These are phyloP conservation scores for Hycleus phaleratus DNA, from an alignment of 1,140 invertebrate genomes.

Conservation along the genomic window DNA sequence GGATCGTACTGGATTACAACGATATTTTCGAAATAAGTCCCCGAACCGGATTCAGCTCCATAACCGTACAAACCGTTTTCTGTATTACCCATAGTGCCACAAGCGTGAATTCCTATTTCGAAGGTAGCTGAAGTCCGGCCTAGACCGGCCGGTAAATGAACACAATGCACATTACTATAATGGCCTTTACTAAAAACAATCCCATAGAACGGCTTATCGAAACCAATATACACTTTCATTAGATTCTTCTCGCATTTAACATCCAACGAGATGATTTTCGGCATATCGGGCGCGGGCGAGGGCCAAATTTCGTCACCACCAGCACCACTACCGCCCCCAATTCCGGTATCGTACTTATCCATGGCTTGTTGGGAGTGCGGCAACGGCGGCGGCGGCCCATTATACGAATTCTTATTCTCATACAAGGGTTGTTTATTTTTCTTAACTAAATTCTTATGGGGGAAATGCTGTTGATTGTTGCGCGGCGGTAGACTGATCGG, in stretches of 20 bases:
- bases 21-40: conserved; percentile 91
- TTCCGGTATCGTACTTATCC: conserved; percentile 47
- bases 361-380: conserved; percentile 50
- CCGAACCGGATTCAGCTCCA: conserved; percentile 75
- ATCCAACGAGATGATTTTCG: conserved; percentile 83
- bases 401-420: conserved; percentile 51
- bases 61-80: conserved; percentile 80
- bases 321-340: too few relatives aligned
- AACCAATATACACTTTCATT: conserved; percentile 85
- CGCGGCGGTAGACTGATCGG: conserved; percentile 36
- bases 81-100: conserved; percentile 84
- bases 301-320: conserved; percentile 66
- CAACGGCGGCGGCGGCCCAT: conserved; percentile 56
- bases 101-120: conserved; percentile 83
- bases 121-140: conserved; percentile 81
- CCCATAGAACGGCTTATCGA: conserved; percentile 91
- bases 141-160: conserved; percentile 80
- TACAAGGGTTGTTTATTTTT: conserved; percentile 30
- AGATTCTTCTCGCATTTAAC: conserved; percentile 91
- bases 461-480: conserved; percentile 31
- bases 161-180: conserved; percentile 86
- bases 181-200: conserved; percentile 91
- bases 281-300: conserved; percentile 72
- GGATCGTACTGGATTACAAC: conserved; percentile 92
- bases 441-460: conserved; percentile 38